phyloP scores from a whole-genome alignment of 2,113 vertebrate species.

The Austrofundulus limnaeus region DNA sequence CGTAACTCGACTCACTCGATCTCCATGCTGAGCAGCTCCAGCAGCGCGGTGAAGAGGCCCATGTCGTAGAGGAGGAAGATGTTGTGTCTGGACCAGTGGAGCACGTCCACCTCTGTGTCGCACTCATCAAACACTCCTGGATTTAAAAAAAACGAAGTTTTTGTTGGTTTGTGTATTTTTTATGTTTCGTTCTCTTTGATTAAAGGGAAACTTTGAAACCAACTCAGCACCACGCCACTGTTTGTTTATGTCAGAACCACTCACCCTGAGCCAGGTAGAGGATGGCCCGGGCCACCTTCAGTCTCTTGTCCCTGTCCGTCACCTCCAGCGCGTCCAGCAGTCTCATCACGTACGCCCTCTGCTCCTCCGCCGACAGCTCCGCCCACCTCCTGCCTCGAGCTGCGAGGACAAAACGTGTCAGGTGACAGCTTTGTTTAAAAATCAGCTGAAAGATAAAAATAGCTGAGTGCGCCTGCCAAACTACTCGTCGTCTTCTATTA shows the following conservation, averaged over 20 bases:
- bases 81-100: constrained; percentile 92
- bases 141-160: too few relatives aligned
- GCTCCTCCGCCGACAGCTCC: constrained; percentile 81
- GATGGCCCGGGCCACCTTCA: constrained; percentile 88
- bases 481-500: constrained; percentile 17
- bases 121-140: constrained; percentile 93
- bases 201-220: too few relatives aligned
- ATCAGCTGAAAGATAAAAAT: constrained; percentile 3
- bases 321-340: constrained; percentile 93
- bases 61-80: constrained; percentile 93
- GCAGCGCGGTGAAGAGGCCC: constrained; percentile 92
- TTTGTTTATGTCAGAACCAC: too few relatives aligned
- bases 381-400: constrained; percentile 85
- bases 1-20: constrained; percentile 84
- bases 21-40: constrained; percentile 98
- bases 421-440: too few relatives aligned
- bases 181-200: too few relatives aligned
- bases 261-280: constrained; percentile 95
- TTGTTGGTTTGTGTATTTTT: too few relatives aligned
- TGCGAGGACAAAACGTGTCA: constrained; percentile 44
- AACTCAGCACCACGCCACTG: too few relatives aligned
- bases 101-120: constrained; percentile 85
- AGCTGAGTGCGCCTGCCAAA: neutral
- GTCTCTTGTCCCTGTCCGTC: constrained; percentile 87
- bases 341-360: constrained; percentile 88